A percentile compares a stretch with the other conserved stretches of the same genome.
Evolutionary conservation across 2,888 invertebrate species (phyloP).

Genomic region (Aleiodes testaceus): DNA sequence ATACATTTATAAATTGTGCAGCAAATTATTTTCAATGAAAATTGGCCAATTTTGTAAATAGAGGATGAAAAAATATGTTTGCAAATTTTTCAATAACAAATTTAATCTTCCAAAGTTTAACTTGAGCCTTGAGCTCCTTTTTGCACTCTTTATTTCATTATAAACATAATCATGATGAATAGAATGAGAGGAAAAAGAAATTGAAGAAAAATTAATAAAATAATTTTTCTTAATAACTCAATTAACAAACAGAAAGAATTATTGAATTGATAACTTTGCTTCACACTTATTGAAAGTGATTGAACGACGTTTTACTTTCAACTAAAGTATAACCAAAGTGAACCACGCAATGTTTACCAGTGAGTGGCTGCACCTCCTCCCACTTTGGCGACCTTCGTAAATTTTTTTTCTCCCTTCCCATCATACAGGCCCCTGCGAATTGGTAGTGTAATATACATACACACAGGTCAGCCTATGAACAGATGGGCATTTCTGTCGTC

Average conservation of each 20-base stretch:
- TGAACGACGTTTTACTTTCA: constrained; percentile 55
- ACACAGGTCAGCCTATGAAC: background rate
- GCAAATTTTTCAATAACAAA: too few relatives aligned
- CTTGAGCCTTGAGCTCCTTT: too few relatives aligned
- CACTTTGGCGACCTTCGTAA: constrained; percentile 43
- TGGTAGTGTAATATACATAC: background rate
- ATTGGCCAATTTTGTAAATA: too few relatives aligned
- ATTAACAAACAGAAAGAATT: too few relatives aligned
- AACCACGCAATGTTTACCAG: constrained; percentile 62
- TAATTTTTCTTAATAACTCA: too few relatives aligned
- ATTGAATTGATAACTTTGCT: too few relatives aligned
- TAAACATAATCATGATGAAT: background rate
- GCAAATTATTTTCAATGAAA: too few relatives aligned
- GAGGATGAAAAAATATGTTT: too few relatives aligned
- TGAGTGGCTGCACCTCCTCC: constrained; percentile 37
- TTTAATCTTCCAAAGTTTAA: too few relatives aligned
- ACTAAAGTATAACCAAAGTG: constrained; percentile 59
- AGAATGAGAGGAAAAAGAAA: background rate
- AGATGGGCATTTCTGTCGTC: too few relatives aligned
- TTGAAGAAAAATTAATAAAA: too few relatives aligned
- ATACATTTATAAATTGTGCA: too few relatives aligned
- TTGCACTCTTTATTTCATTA: background rate
- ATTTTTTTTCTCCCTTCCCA: constrained; percentile 41
- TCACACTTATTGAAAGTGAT: constrained; percentile 20
- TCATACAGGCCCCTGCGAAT: constrained; percentile 17